Evolutionary conservation across 2,888 invertebrate species (phyloP), one percentile per base, ranked within the genome.

Genomic region (Tolmerus cingulatus): DNA sequence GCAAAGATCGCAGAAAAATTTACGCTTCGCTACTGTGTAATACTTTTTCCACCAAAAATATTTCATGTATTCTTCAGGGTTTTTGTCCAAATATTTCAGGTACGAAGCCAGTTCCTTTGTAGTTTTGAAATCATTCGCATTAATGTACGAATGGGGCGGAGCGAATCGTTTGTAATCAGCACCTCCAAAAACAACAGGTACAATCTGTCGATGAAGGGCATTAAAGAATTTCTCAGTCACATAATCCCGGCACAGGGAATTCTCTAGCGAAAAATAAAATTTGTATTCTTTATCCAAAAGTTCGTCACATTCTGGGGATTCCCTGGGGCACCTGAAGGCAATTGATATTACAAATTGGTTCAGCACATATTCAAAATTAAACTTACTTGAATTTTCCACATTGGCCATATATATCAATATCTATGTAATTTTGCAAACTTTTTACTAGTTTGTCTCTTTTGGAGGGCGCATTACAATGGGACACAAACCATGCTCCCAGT

Each of bases 181-280:
- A n/a, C 95, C 95, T 1, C 96, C 95, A 92, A 95, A 95, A 8
- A 95, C 95, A 5, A 95, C 94, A 1, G 95, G 95, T 55, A 96
- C 91, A 14, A 95, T 93, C 89, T 94, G 88, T 2, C 90, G 91
- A 37, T 89, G 87, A 37, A 92, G 88, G 0, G 90, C 90, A 9
- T 89, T 90, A 66, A 90, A 92, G 0, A 92, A 89, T 91, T 96
- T 96, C 90, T 96, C 95, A 0, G 95, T 95, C 57, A 96, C 94
- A 90, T 96, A 96, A 91, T 96, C 95, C 78, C 93, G 91, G 91
- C 96, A 96, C 88, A 95, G 93, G 9, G 95, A 95, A 90, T 96
- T 96, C 90, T 96, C 96, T 90, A 95, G 95, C 9, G 94, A 92
- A 87, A 96, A 91, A 90, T 96, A 95, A 90, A 96, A 96, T 90